A percentile compares a stretch with the other conserved stretches of the same genome.
These are phyloP conservation scores for Gymnopithys bicolor DNA, from an alignment of 2,797 vertebrate genomes.

Conservation along the genomic window DNA sequence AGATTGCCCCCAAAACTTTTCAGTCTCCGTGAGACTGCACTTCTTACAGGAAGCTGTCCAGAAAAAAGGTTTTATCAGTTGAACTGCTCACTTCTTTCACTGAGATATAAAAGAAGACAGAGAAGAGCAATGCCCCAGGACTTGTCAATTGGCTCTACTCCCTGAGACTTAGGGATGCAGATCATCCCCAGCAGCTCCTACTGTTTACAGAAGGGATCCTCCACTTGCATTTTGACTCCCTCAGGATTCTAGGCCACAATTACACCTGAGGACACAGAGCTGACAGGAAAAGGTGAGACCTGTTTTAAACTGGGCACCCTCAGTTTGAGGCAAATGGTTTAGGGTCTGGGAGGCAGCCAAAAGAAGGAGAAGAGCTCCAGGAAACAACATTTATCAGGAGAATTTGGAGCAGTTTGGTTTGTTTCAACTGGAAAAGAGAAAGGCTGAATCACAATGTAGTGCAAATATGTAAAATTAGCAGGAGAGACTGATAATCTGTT, in stretches of 20 bases:
- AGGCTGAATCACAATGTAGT: not conserved
- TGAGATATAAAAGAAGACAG: not conserved
- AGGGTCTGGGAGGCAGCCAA: not conserved
- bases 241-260: not conserved
- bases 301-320: not conserved
- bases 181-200: not conserved
- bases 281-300: not conserved
- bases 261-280: not conserved
- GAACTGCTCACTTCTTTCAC: not conserved
- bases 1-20: not conserved
- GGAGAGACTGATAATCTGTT: constrained; percentile 2
- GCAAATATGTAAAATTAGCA: constrained; percentile 24
- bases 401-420: not conserved
- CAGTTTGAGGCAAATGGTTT: not conserved
- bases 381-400: not conserved
- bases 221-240: not conserved
- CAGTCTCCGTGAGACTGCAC: not conserved
- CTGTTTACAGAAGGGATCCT: not conserved
- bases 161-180: not conserved
- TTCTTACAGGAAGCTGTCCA: not conserved
- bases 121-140: not conserved
- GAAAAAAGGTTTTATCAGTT: not conserved
- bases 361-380: not conserved
- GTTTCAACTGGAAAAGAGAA: not conserved
- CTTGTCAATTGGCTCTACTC: not conserved